phyloP scores from a whole-genome alignment of 2,797 vertebrate genomes.

The Sylvia borin region DNA sequence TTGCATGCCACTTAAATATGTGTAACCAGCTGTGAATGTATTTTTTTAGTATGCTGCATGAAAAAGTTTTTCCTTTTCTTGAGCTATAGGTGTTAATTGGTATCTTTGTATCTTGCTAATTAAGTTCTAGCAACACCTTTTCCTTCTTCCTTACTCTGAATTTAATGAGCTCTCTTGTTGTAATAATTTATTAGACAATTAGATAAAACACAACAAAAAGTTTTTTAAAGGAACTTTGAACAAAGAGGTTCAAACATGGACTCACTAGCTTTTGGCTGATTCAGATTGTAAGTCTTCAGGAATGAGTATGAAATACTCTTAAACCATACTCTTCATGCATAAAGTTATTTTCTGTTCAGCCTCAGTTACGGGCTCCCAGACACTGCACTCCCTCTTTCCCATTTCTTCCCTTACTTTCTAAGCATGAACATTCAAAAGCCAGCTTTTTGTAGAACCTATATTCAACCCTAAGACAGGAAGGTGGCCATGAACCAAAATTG shows the following conservation, averaged over 20 bases:
- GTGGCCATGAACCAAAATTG: not conserved
- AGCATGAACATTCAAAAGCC: not conserved
- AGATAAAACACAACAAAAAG: conserved; percentile 72
- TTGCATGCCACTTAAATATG: conserved; percentile 64
- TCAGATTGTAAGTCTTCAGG: not conserved
- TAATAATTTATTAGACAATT: conserved; percentile 80
- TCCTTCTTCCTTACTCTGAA: conserved; percentile 75
- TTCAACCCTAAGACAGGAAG: not conserved
- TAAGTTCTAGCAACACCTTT: conserved; percentile 83
- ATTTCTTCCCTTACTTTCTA: not conserved
- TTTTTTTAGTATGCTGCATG: conserved; percentile 66
- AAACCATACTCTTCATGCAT: not conserved
- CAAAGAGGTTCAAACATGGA: not conserved
- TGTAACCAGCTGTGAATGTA: conserved; percentile 77
- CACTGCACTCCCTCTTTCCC: not conserved
- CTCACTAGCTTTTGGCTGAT: not conserved
- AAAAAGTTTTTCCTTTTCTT: conserved; percentile 59
- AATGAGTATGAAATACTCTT: not conserved
- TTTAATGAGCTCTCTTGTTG: conserved; percentile 83
- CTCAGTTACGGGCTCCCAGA: not conserved
- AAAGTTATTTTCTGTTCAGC: not conserved
- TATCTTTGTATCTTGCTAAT: conserved; percentile 85
- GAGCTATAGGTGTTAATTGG: conserved; percentile 87
- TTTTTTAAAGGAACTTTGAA: conserved; percentile 54
- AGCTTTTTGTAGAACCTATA: not conserved